These are phyloP conservation scores for Cheilosia variabilis DNA, from an alignment of 2,888 invertebrate genomes.

Conservation along the genomic window DNA sequence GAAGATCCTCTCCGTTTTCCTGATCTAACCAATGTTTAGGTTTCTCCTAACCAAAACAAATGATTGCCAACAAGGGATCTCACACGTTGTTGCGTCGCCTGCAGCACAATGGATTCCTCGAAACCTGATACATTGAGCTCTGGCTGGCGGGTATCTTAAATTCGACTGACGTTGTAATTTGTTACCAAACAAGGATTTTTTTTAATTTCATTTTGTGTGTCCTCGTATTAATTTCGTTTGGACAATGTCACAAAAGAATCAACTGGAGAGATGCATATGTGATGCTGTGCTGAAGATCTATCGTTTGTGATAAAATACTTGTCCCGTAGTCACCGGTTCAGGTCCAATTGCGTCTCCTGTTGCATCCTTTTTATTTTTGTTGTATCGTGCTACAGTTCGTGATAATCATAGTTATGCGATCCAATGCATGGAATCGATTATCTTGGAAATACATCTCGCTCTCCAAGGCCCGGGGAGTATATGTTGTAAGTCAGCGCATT, in stretches of 20 bases:
- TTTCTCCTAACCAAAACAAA: slow-evolving; percentile 65
- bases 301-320: slow-evolving; percentile 42
- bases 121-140: slow-evolving; percentile 57
- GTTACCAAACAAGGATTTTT: slow-evolving; percentile 53
- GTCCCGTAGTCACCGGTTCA: slow-evolving; percentile 31
- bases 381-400: slow-evolving; percentile 27
- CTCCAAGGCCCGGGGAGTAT: neutral
- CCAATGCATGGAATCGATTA: slow-evolving; percentile 57
- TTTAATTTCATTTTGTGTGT: slow-evolving; percentile 9
- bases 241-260: slow-evolving; percentile 42
- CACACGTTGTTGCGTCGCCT: slow-evolving; percentile 56
- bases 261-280: slow-evolving; percentile 11
- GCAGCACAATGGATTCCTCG: slow-evolving; percentile 33
- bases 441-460: slow-evolving; percentile 61
- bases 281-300: slow-evolving; percentile 44
- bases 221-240: slow-evolving; percentile 18
- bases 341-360: slow-evolving; percentile 51
- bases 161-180: slow-evolving; percentile 61
- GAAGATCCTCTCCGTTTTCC: slow-evolving; percentile 42
- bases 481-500: slow-evolving; percentile 31
- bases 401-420: slow-evolving; percentile 58
- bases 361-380: slow-evolving; percentile 45
- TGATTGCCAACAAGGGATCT: slow-evolving; percentile 55
- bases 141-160: slow-evolving; percentile 10
- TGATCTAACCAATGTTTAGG: slow-evolving; percentile 59